Conservation (phyloP, 1,140 invertebrate species). For the Drosophila cardini region DNA sequence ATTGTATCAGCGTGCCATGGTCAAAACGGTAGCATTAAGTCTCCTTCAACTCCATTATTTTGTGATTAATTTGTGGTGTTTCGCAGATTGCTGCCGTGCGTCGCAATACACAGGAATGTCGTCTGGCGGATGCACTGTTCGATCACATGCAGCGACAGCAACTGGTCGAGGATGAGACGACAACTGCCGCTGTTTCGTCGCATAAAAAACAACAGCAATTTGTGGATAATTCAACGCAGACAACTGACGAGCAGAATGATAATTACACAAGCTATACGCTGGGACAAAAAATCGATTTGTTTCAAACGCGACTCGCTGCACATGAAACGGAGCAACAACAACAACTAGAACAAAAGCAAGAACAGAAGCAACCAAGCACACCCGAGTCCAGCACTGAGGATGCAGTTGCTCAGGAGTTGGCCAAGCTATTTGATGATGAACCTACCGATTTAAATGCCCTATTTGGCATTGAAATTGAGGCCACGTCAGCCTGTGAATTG, state of each 20-base stretch:
- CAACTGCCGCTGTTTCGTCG: background rate
- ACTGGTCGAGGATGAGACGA: background rate
- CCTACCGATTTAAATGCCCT: constrained; percentile 73
- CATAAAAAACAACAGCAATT: background rate
- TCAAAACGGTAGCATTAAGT: constrained; percentile 62
- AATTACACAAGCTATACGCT: constrained; percentile 45
- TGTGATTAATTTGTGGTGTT: background rate
- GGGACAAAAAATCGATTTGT: constrained; percentile 77
- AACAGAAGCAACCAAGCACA: constrained; percentile 6
- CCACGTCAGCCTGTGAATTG: constrained; percentile 1
- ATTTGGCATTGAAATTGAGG: constrained; percentile 65
- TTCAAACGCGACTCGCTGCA: constrained; percentile 50
- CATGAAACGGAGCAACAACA: constrained; percentile 27
- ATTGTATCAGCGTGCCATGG: constrained; percentile 75
- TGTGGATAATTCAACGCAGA: constrained; percentile 62
- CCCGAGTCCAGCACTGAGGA: constrained; percentile 54
- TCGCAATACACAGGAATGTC: constrained; percentile 60
- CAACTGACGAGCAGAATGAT: constrained; percentile 24
- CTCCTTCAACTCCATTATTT: background rate
- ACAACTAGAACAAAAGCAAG: background rate
- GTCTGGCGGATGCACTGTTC: constrained; percentile 59
- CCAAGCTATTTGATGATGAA: constrained; percentile 70
- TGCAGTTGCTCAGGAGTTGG: constrained; percentile 69
- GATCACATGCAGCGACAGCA: constrained; percentile 57
- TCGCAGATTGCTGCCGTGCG: constrained; percentile 65